These are phyloP conservation scores for Vanessa cardui DNA, from an alignment of 2,888 invertebrate genomes.

Conservation along the genomic window DNA sequence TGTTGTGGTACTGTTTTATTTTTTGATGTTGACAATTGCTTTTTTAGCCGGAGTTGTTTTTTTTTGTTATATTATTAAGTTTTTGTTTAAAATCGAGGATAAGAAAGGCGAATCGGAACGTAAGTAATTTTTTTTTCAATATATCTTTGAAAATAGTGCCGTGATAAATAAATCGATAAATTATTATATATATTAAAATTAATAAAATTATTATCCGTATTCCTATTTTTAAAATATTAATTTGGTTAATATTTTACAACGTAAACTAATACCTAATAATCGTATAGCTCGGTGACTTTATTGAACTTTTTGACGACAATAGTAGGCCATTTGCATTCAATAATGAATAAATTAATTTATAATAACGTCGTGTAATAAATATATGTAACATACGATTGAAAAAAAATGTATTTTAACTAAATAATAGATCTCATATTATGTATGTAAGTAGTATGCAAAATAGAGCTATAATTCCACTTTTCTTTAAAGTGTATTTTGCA, in stretches of 20 bases:
- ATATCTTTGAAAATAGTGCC: slow-evolving; percentile 13
- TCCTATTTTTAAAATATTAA: not conserved
- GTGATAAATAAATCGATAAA: not conserved
- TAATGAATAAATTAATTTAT: slow-evolving; percentile 45
- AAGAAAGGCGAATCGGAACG: slow-evolving; percentile 43
- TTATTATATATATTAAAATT: not conserved
- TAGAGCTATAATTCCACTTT: too few relatives aligned
- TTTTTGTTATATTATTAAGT: slow-evolving; percentile 58
- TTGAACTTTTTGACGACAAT: slow-evolving; percentile 44
- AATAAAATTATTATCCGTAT: not conserved
- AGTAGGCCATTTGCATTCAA: slow-evolving; percentile 47
- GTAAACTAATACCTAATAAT: slow-evolving; percentile 20
- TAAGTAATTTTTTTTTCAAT: slow-evolving; percentile 47
- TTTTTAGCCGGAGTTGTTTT: slow-evolving; percentile 56
- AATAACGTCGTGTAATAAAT: slow-evolving; percentile 15
- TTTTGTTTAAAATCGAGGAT: slow-evolving; percentile 41
- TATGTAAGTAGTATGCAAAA: too few relatives aligned
- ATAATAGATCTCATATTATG: too few relatives aligned
- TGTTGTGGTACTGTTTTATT: slow-evolving; percentile 60
- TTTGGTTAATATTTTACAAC: slow-evolving; percentile 11
- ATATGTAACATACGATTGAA: not conserved
- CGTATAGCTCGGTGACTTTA: slow-evolving; percentile 36
- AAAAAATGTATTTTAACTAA: too few relatives aligned
- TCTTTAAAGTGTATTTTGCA: too few relatives aligned
- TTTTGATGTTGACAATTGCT: slow-evolving; percentile 68